phyloP scores from a whole-genome alignment of 2,113 vertebrate genomes.

The Bubo scandiacus region DNA sequence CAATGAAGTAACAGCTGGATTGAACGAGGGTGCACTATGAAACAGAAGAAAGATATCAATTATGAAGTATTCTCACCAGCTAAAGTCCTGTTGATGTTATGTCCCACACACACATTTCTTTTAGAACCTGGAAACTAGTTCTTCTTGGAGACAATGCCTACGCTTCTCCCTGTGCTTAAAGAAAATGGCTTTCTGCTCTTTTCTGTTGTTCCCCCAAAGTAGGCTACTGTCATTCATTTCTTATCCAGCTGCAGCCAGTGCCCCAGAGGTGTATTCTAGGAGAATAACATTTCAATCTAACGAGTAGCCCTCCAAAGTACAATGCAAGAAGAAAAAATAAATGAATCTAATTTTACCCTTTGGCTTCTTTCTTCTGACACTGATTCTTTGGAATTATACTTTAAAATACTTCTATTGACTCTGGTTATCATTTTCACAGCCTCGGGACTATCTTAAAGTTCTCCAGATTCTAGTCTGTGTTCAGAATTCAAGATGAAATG shows the following conservation, averaged over 20 bases:
- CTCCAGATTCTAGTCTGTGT: background rate
- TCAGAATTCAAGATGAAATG: background rate
- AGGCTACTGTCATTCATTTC: background rate
- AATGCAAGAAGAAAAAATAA: background rate
- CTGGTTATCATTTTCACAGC: background rate
- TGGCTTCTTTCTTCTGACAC: background rate
- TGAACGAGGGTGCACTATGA: background rate
- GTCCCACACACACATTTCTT: background rate
- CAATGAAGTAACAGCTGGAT: slow-evolving; percentile 61
- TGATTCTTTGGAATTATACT: background rate
- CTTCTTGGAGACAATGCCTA: background rate
- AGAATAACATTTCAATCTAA: background rate
- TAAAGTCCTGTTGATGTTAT: background rate
- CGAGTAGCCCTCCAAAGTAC: background rate
- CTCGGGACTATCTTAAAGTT: background rate
- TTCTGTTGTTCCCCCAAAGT: background rate
- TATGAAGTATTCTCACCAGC: background rate
- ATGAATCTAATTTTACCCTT: background rate
- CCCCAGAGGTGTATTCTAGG: background rate
- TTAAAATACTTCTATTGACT: background rate
- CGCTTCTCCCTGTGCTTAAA: background rate
- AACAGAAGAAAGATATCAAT: slow-evolving; percentile 46
- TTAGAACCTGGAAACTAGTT: background rate
- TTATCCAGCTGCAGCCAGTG: background rate
- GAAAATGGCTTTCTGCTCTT: background rate